phyloP scores from a whole-genome alignment of 2,797 vertebrate genomes.

The Microchirus variegatus region DNA sequence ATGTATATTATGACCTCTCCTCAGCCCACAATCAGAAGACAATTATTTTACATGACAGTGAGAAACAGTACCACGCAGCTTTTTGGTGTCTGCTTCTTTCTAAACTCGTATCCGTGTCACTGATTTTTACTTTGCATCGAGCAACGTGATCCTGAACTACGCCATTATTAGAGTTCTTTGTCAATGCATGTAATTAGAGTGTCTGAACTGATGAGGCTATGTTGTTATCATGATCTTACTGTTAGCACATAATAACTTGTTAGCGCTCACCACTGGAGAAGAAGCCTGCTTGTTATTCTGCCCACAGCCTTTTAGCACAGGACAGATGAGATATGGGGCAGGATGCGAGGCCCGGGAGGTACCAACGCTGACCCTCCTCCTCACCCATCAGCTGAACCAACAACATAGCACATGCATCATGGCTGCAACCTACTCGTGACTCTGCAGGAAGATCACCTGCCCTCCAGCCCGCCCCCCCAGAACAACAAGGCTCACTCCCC shows the following conservation, averaged over 20 bases:
- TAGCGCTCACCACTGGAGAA: constrained; percentile 64
- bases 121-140: not conserved
- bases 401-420: constrained; percentile 65
- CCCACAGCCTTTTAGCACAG: constrained; percentile 60
- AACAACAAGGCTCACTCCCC: constrained; percentile 55
- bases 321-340: constrained; percentile 64
- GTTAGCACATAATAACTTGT: constrained; percentile 70
- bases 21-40: not conserved
- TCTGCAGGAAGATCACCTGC: constrained; percentile 71
- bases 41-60: not conserved
- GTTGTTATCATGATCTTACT: constrained; percentile 53
- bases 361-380: constrained; percentile 60
- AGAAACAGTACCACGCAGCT: not conserved
- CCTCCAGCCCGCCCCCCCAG: constrained; percentile 51
- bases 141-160: no score
- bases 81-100: not conserved
- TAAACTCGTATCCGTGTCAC: not conserved
- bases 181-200: no score
- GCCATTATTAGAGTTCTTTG: no score
- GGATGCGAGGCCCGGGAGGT: constrained; percentile 69
- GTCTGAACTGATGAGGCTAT: no score
- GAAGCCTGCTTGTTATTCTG: constrained; percentile 72
- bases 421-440: constrained; percentile 50
- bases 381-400: constrained; percentile 60
- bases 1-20: no score